Percentiles rank a stretch among this genome's conserved stretches.
Evolutionary conservation across 2,113 vertebrate genomes (phyloP).

Genomic region (Sapayoa aenigma): DNA sequence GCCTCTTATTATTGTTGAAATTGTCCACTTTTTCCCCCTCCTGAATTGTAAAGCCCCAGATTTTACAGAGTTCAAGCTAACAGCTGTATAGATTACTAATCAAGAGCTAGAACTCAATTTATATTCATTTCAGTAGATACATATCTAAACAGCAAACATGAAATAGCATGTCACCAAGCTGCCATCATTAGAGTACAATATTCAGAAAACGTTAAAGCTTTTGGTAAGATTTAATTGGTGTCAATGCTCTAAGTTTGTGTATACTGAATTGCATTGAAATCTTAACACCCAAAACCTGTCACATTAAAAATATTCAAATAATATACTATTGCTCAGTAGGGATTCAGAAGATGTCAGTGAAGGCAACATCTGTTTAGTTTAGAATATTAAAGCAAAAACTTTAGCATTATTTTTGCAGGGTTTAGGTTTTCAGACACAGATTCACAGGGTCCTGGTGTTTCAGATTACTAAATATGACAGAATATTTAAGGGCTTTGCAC

Average conservation of each 20-base stretch:
- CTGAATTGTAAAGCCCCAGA: constrained; percentile 29
- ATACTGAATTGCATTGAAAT: not conserved
- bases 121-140: constrained; percentile 37
- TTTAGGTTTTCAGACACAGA: constrained; percentile 24
- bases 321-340: not conserved
- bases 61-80: constrained; percentile 35
- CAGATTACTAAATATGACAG: constrained; percentile 32
- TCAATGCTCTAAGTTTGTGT: not conserved
- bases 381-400: not conserved
- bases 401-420: not conserved
- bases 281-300: not conserved
- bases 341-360: not conserved
- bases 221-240: not conserved
- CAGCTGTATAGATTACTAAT: constrained; percentile 19
- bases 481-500: constrained; percentile 58
- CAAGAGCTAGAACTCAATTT: constrained; percentile 26
- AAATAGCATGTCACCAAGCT: constrained; percentile 6
- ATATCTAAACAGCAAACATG: not conserved
- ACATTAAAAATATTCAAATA: not conserved
- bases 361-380: not conserved
- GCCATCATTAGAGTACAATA: constrained; percentile 25
- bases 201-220: not conserved
- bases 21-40: constrained; percentile 28
- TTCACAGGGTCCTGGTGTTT: not conserved
- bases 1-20: constrained; percentile 54